Evolutionary conservation across 2,113 vertebrate species (phyloP).

Genomic region (Peromyscus californicus): DNA sequence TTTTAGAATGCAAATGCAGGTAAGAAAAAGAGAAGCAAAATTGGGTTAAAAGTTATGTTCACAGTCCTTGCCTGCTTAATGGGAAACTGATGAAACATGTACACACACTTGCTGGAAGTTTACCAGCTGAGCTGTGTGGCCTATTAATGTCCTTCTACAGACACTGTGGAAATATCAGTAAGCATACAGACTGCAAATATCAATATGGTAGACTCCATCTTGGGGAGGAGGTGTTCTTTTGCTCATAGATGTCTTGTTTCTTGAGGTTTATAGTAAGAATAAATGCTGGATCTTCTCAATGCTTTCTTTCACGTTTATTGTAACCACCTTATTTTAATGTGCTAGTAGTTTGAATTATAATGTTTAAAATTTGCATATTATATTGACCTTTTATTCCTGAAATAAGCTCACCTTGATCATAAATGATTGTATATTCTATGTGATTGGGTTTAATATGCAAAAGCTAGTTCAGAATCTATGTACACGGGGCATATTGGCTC

Average conservation of each 20-base stretch:
- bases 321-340: not conserved
- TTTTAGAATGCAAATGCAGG: not conserved
- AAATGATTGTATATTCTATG: not conserved
- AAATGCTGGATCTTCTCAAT: not conserved
- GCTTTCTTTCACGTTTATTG: not conserved
- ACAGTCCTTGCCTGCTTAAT: not conserved
- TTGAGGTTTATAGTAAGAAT: not conserved
- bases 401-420: not conserved
- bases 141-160: too few species aligned
- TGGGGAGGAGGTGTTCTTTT: not conserved
- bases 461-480: not conserved
- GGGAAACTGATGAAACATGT: not conserved
- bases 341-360: not conserved
- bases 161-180: too few species aligned
- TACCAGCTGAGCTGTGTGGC: too few species aligned
- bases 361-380: not conserved
- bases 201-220: not conserved
- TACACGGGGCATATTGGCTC: not conserved
- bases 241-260: not conserved
- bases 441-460: not conserved
- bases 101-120: not conserved
- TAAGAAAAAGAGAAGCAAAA: not conserved
- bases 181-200: not conserved
- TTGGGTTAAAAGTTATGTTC: not conserved
- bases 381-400: not conserved